phyloP scores from a whole-genome alignment of 2,888 invertebrate genomes.

The Eubasilissa splendida region DNA sequence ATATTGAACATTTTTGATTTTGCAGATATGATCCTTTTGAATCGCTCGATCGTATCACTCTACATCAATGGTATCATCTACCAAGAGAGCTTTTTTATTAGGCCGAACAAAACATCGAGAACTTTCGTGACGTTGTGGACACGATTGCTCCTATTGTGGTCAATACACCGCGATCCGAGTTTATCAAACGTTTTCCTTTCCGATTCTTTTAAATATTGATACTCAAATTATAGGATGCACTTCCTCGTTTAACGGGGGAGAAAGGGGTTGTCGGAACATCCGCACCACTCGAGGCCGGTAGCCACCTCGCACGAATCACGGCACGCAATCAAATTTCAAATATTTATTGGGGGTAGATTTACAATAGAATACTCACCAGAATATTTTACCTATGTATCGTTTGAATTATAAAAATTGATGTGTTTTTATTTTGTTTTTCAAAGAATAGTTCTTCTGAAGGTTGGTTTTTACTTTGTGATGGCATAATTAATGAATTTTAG shows the following conservation, averaged over 20 bases:
- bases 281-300: background rate
- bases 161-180: conserved; percentile 22
- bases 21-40: background rate
- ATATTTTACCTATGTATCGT: too few species aligned
- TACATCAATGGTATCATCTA: background rate
- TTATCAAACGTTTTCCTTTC: conserved; percentile 18
- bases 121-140: background rate
- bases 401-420: too few species aligned
- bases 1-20: background rate
- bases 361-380: too few species aligned
- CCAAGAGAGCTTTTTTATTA: background rate
- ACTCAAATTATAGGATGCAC: conserved; percentile 46
- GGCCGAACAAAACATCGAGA: background rate
- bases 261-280: too few species aligned
- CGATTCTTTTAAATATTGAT: conserved; percentile 49
- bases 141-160: conserved; percentile 23
- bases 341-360: too few species aligned
- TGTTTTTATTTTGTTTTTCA: too few species aligned
- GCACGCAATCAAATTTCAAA: conserved; percentile 8
- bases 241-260: too few species aligned
- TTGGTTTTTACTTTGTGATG: too few species aligned
- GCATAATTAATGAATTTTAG: too few species aligned
- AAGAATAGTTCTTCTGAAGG: too few species aligned
- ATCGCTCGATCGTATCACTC: background rate
- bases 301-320: background rate